A percentile compares a stretch with the other conserved stretches of the same genome.
phyloP scores from a whole-genome alignment of 2,888 invertebrate genomes.

The Cynaeus angustus region DNA sequence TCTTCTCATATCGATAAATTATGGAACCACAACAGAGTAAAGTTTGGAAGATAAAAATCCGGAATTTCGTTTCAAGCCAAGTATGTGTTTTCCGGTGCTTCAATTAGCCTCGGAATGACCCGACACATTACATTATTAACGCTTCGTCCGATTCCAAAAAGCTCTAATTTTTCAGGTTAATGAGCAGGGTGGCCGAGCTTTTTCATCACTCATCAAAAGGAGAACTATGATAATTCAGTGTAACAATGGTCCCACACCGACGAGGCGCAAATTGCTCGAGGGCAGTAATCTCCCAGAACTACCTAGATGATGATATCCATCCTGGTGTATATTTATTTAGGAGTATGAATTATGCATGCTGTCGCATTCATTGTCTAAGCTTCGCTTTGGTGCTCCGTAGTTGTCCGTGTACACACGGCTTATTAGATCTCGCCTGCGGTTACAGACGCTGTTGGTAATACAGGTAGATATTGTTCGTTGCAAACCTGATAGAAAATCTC shows the following conservation, averaged over 20 bases:
- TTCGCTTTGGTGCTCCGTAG: slow-evolving; percentile 52
- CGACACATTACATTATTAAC: slow-evolving; percentile 41
- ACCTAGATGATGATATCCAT: slow-evolving; percentile 67
- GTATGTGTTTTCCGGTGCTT: slow-evolving; percentile 40
- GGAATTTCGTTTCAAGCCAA: too few species aligned
- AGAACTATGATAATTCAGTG: slow-evolving; percentile 50
- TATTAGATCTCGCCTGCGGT: slow-evolving; percentile 49
- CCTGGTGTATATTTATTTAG: slow-evolving; percentile 68
- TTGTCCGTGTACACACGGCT: slow-evolving; percentile 59
- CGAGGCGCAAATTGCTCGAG: slow-evolving; percentile 58
- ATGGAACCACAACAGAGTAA: slow-evolving; percentile 31
- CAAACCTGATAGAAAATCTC: too few species aligned
- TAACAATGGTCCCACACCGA: slow-evolving; percentile 53
- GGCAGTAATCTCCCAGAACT: slow-evolving; percentile 58
- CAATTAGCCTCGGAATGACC: slow-evolving; percentile 40
- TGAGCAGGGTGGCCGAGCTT: slow-evolving; percentile 24
- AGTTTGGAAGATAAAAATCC: slow-evolving; percentile 36
- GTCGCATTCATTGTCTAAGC: slow-evolving; percentile 63
- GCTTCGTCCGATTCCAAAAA: slow-evolving; percentile 17
- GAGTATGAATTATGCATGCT: slow-evolving; percentile 68
- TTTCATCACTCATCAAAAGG: slow-evolving; percentile 20
- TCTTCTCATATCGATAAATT: slow-evolving; percentile 37
- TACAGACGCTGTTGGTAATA: slow-evolving; percentile 42
- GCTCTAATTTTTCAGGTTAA: slow-evolving; percentile 39
- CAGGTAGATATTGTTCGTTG: slow-evolving; percentile 35